phyloP scores from a whole-genome alignment of 1,140 invertebrate species.

The Penaeus chinensis region DNA sequence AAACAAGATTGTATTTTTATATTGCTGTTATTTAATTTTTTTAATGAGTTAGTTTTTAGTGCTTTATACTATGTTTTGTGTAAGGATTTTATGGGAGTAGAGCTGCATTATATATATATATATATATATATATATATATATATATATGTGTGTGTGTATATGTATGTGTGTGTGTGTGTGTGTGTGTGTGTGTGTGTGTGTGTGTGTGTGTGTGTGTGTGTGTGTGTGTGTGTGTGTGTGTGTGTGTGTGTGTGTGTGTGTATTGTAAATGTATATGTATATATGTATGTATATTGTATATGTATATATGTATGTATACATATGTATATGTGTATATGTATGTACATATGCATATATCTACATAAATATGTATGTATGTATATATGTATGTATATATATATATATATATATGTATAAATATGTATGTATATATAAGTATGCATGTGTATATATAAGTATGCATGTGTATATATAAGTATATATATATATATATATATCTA shows the following conservation, averaged over 20 bases:
- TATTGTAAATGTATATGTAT: neutral
- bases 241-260: neutral
- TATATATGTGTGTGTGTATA: neutral
- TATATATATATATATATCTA: neutral
- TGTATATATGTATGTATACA: neutral
- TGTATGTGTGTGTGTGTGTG: neutral
- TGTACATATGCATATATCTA: slow-evolving; percentile 3
- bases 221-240: neutral
- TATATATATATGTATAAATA: neutral
- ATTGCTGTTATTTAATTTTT: too few relatives aligned
- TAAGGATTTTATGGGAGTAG: too few relatives aligned
- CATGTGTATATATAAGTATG: neutral
- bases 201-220: neutral
- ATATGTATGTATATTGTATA: neutral
- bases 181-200: neutral
- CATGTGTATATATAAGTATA: neutral
- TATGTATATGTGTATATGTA: slow-evolving; percentile 5
- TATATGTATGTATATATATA: neutral
- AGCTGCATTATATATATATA: too few relatives aligned
- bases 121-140: slow-evolving; percentile 18
- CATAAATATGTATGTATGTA: slow-evolving; percentile 4
- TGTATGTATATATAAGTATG: neutral
- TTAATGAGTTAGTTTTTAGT: too few relatives aligned
- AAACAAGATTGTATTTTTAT: too few relatives aligned
- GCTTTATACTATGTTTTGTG: too few relatives aligned